These are phyloP conservation scores for Barnardius zonarius DNA, from an alignment of 2,113 vertebrate genomes.

Conservation along the genomic window DNA sequence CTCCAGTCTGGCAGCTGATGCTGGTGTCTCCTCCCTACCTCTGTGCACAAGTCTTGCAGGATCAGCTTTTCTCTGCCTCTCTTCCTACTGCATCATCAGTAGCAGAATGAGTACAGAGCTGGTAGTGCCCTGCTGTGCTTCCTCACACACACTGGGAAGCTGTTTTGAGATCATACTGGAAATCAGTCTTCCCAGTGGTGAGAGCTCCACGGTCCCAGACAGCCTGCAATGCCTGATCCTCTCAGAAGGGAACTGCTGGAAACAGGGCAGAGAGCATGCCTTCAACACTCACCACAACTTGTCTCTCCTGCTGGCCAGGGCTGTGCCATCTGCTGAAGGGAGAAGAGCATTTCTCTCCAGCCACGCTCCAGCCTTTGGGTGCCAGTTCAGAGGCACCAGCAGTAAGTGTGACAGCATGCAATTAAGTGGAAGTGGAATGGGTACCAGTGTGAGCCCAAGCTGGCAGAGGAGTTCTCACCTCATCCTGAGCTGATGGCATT, in stretches of 20 bases:
- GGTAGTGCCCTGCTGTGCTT: background rate
- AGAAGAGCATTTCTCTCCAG: background rate
- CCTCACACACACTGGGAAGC: background rate
- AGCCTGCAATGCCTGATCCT: background rate
- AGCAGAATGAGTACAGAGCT: background rate
- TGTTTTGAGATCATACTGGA: fast-evolving
- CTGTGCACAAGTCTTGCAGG: background rate
- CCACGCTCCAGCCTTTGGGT: background rate
- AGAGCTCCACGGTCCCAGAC: background rate
- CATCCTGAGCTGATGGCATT: conserved; percentile 47
- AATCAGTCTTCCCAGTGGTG: background rate
- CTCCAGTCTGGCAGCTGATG: background rate
- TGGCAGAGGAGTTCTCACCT: conserved; percentile 18
- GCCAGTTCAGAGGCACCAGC: background rate
- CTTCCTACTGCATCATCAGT: background rate
- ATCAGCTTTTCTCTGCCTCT: background rate
- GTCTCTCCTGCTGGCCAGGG: background rate
- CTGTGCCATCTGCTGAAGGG: background rate
- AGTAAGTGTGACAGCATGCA: background rate
- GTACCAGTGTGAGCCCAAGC: background rate
- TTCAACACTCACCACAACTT: background rate
- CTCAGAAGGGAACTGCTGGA: background rate
- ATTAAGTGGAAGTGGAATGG: background rate
- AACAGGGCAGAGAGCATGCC: background rate
- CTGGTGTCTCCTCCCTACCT: background rate